These are phyloP conservation scores for Chondrilla cf. caribensis DNA, from an alignment of 37 sponge, comb jelly and placozoan species.

Conservation along the genomic window DNA sequence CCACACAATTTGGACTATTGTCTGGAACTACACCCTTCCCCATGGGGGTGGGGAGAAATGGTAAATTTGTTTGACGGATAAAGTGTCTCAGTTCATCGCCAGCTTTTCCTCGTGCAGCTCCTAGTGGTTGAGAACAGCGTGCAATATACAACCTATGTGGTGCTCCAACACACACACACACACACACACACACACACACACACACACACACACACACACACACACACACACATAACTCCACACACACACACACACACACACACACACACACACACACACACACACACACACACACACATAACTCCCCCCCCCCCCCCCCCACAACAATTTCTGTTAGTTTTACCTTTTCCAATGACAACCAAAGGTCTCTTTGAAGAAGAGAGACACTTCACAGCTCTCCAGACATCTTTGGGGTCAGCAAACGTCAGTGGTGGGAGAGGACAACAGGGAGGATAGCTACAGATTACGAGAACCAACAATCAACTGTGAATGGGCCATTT, in stretches of 20 bases:
- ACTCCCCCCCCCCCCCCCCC: too few species aligned
- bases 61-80: conserved; percentile 44
- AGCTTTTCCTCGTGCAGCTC: conserved; percentile 77
- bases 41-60: conserved; percentile 97
- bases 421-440: conserved; percentile 59
- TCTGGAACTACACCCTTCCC: conserved; percentile 90
- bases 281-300: too few species aligned
- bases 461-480: neutral
- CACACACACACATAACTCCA: too few species aligned
- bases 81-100: conserved; percentile 47
- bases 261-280: too few species aligned
- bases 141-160: too few species aligned
- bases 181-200: too few species aligned
- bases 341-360: conserved; percentile 89
- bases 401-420: conserved; percentile 52
- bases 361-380: conserved; percentile 56
- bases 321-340: too few species aligned
- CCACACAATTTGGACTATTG: conserved; percentile 78
- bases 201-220: too few species aligned
- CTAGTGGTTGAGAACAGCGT: conserved; percentile 5
- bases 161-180: too few species aligned
- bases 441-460: conserved; percentile 42
- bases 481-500: neutral
- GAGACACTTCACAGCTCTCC: conserved; percentile 32
- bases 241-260: too few species aligned